Evolutionary conservation across 2,888 invertebrate species (phyloP).

Genomic region (Orchesella flavescens): DNA sequence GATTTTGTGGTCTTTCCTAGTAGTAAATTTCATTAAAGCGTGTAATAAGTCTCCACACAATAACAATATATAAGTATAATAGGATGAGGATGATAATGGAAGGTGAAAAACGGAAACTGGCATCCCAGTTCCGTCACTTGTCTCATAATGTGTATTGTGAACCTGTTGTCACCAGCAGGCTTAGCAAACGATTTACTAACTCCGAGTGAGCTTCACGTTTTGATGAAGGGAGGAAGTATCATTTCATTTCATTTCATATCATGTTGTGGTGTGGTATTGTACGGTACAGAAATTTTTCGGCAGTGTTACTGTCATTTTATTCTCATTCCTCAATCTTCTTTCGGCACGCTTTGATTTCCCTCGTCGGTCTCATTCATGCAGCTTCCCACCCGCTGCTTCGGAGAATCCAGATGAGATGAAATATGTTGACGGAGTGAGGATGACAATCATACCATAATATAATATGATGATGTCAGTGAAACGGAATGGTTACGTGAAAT

Average conservation of each 20-base stretch:
- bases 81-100: neutral
- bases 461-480: neutral
- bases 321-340: slow-evolving; percentile 7
- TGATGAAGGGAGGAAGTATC: neutral
- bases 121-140: slow-evolving; percentile 5
- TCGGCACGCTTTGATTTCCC: slow-evolving; percentile 58
- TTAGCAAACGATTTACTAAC: no score
- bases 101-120: neutral
- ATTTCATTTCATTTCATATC: no score
- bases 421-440: slow-evolving; percentile 12
- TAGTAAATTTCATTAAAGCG: neutral
- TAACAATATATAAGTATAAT: neutral
- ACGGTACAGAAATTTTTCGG: no score
- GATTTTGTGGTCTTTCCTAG: neutral
- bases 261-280: no score
- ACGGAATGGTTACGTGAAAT: neutral
- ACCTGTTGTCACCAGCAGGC: slow-evolving; percentile 30
- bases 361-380: slow-evolving; percentile 22
- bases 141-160: neutral
- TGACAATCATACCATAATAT: neutral
- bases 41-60: neutral
- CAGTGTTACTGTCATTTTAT: slow-evolving; percentile 32
- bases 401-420: slow-evolving; percentile 16
- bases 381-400: slow-evolving; percentile 24
- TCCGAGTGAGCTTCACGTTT: neutral